Conservation (phyloP, 1,140 invertebrate species). For the Sarcophaga peregrina region DNA sequence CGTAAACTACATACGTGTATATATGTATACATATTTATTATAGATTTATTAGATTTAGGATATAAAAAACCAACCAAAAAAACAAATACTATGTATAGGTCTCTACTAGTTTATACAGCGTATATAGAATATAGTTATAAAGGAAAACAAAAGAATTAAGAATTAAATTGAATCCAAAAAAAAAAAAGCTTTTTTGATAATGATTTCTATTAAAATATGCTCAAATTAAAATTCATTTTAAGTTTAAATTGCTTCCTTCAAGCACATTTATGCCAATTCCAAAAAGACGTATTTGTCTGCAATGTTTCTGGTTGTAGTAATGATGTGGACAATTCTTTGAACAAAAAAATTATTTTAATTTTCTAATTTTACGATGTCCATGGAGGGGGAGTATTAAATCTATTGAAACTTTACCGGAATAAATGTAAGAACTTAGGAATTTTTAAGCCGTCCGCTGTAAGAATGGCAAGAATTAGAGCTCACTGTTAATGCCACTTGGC, state of each 20-base stretch:
- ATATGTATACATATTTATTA: conserved; percentile 4
- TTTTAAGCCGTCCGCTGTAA: too few relatives aligned
- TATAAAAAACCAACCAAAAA: neutral
- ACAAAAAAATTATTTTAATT: too few relatives aligned
- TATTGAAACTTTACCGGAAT: too few relatives aligned
- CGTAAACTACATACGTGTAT: neutral
- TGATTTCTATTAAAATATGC: neutral
- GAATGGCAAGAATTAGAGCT: too few relatives aligned
- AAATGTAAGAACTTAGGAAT: too few relatives aligned
- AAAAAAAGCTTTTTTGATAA: conserved; percentile 24
- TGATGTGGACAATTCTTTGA: too few relatives aligned
- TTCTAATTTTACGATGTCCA: too few relatives aligned
- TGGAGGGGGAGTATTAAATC: too few relatives aligned
- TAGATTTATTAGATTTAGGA: neutral
- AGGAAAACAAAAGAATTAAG: neutral
- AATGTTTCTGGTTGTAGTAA: neutral
- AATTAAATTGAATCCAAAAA: neutral
- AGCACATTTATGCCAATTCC: neutral
- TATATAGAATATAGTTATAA: neutral
- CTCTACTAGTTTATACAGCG: neutral
- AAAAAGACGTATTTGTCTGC: neutral
- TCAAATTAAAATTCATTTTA: neutral
- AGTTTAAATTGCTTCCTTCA: neutral
- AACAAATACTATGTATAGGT: neutral
- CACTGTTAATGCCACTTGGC: too few relatives aligned